phyloP scores from a whole-genome alignment of 2,888 invertebrate genomes.

The Odontomyia ornata region DNA sequence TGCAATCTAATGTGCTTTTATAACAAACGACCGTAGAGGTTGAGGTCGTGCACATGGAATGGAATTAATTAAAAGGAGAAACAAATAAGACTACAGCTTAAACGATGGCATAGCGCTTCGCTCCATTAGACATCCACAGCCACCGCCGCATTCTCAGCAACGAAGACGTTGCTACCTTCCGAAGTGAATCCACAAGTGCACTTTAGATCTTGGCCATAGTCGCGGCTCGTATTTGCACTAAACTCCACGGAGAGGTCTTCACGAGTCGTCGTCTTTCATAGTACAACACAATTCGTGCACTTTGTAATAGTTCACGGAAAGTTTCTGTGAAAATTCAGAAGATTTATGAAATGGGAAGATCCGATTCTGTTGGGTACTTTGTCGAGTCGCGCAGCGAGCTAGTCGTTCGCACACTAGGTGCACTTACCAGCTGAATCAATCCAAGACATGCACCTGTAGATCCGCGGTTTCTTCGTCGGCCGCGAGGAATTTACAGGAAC shows the following conservation, averaged over 20 bases:
- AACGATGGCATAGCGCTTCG: constrained; percentile 27
- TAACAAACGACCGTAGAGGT: constrained; percentile 43
- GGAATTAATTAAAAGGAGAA: constrained; percentile 42
- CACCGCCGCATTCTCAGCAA: not conserved
- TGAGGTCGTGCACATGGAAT: constrained; percentile 43
- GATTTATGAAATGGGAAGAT: constrained; percentile 45
- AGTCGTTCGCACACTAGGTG: constrained; percentile 6
- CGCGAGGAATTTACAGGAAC: constrained; percentile 29
- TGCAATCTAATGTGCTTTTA: constrained; percentile 27
- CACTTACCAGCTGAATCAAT: not conserved
- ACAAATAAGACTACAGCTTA: constrained; percentile 31
- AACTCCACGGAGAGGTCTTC: constrained; percentile 14
- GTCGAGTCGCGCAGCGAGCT: not conserved
- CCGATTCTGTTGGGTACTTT: constrained; percentile 11
- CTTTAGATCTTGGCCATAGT: constrained; percentile 1
- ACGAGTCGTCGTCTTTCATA: constrained; percentile 19
- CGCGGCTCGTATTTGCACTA: not conserved
- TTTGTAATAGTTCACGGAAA: constrained; percentile 41
- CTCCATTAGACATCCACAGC: not conserved
- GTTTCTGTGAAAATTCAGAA: constrained; percentile 38
- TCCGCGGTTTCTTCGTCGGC: not conserved
- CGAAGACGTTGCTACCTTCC: not conserved
- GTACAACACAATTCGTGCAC: constrained; percentile 34
- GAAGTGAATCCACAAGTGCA: constrained; percentile 15
- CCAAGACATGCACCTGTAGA: constrained; percentile 35